phyloP scores from a whole-genome alignment of 2,797 vertebrate genomes.

The Clarias platycephalus region DNA sequence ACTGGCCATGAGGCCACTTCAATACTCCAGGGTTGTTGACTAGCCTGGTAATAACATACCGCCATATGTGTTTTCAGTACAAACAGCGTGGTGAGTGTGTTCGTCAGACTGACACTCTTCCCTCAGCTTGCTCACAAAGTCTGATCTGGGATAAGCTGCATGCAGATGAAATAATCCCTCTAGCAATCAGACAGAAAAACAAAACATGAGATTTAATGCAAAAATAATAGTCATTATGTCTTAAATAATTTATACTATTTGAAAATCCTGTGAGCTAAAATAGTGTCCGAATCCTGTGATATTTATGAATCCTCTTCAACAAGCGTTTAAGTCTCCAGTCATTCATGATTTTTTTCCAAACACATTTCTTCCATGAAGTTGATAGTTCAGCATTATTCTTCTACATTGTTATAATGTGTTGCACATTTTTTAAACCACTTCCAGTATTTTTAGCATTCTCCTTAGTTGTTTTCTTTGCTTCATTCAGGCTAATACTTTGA shows the following conservation, averaged over 20 bases:
- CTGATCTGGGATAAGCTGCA: constrained; percentile 52
- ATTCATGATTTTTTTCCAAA: no score
- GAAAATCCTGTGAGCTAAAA: background rate
- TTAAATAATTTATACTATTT: background rate
- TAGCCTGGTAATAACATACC: constrained; percentile 63
- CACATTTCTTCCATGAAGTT: no score
- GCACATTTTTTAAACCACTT: no score
- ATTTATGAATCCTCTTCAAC: no score
- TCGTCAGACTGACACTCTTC: constrained; percentile 48
- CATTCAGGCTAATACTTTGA: no score
- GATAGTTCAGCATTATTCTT: no score
- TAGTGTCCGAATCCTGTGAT: no score
- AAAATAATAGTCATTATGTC: background rate
- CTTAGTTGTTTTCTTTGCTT: no score
- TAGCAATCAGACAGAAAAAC: constrained; percentile 63
- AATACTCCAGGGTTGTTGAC: constrained; percentile 22
- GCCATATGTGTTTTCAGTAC: constrained; percentile 53
- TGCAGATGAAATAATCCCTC: constrained; percentile 58
- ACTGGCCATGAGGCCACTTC: constrained; percentile 59
- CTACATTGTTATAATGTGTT: no score
- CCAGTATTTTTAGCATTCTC: no score
- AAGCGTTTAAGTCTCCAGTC: no score
- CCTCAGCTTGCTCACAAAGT: constrained; percentile 47
- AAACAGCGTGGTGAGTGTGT: constrained; percentile 55
- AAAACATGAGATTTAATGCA: constrained; percentile 26